phyloP scores from a whole-genome alignment of 2,113 vertebrate species.

The Tetraodon nigroviridis region DNA sequence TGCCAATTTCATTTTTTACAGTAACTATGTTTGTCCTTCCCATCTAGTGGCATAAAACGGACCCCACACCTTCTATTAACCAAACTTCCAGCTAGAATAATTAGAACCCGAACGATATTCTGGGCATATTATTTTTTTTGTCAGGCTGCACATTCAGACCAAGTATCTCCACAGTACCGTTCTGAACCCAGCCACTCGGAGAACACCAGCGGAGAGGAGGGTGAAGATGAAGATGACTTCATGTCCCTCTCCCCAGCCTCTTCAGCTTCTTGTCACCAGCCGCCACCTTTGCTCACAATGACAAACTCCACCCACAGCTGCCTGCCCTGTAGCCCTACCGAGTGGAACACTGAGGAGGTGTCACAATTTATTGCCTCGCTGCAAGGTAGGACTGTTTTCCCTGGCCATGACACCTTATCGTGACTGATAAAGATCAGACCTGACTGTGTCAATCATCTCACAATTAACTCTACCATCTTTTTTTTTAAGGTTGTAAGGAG shows the following conservation, averaged over 20 bases:
- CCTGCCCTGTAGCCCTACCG: conserved; percentile 81
- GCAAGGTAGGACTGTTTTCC: conserved; percentile 78
- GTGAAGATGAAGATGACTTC: conserved; percentile 66
- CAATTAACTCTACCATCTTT: not conserved
- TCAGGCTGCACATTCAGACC: not conserved
- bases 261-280: conserved; percentile 76
- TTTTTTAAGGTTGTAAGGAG: conserved; percentile 86
- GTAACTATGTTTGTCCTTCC: too few species aligned
- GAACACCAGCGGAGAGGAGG: conserved; percentile 88
- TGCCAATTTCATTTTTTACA: too few species aligned
- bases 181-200: conserved; percentile 93
- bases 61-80: too few species aligned
- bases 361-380: conserved; percentile 92
- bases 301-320: conserved; percentile 75
- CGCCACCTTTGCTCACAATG: conserved; percentile 67
- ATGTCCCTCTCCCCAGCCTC: conserved; percentile 90
- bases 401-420: not conserved
- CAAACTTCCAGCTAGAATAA: too few species aligned
- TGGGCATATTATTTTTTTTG: not conserved
- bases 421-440: not conserved
- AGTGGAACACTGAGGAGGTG: conserved; percentile 94
- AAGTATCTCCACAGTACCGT: conserved; percentile 70
- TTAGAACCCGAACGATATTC: too few species aligned
- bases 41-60: too few species aligned
- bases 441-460: not conserved